Conservation (phyloP, 2,888 invertebrate genomes). For the Drosophila neoperkinsi region DNA sequence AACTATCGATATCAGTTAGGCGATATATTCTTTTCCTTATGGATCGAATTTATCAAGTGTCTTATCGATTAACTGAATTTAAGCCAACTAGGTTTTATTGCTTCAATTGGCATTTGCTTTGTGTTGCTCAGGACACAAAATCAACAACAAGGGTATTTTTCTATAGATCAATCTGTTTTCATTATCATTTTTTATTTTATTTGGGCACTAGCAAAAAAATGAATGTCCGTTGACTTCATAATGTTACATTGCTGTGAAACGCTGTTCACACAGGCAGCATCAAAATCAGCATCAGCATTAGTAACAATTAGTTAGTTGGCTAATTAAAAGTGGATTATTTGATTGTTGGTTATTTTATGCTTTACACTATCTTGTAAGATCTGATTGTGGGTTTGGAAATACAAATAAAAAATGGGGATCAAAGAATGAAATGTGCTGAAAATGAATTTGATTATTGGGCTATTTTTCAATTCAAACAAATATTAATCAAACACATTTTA, state of each 20-base stretch:
- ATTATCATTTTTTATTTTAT: constrained; percentile 53
- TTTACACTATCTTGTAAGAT: not conserved
- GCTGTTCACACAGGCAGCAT: not conserved
- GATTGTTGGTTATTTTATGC: not conserved
- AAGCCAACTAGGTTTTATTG: not conserved
- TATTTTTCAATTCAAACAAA: not conserved
- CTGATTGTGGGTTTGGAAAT: not conserved
- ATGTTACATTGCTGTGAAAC: not conserved
- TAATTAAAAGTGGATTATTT: not conserved
- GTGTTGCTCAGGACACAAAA: not conserved
- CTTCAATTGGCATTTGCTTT: not conserved
- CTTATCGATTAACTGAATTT: not conserved
- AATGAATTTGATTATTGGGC: too few relatives aligned
- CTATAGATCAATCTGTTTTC: not conserved
- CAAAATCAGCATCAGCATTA: not conserved
- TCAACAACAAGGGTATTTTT: not conserved
- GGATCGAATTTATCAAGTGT: not conserved
- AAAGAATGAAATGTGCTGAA: not conserved
- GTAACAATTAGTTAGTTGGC: not conserved
- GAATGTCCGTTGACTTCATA: constrained; percentile 10
- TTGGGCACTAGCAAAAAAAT: constrained; percentile 52
- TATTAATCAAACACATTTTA: not conserved
- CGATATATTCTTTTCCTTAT: not conserved
- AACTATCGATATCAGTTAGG: not conserved
- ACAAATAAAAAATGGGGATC: not conserved